phyloP scores from a whole-genome alignment of 2,888 invertebrate species.

The Julus scanicus region DNA sequence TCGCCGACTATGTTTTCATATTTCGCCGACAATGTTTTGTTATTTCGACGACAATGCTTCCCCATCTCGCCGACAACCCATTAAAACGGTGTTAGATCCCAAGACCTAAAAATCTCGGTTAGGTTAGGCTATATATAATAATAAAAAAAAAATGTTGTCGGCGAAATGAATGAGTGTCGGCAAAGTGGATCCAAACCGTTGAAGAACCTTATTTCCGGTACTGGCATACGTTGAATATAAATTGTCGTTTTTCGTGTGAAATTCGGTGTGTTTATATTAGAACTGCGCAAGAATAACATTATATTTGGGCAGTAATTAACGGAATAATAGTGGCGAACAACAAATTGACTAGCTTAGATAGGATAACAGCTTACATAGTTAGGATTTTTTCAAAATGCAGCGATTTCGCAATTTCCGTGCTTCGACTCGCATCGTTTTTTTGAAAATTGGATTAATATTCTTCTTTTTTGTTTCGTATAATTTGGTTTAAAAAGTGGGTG shows the following conservation, averaged over 20 bases:
- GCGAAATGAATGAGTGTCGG: too few species aligned
- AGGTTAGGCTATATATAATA: too few species aligned
- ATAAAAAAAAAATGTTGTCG: too few species aligned
- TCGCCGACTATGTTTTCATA: too few species aligned
- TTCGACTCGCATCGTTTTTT: slow-evolving; percentile 6
- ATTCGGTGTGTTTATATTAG: slow-evolving; percentile 12
- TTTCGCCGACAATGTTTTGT: too few species aligned
- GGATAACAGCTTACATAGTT: slow-evolving; percentile 45
- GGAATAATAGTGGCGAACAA: slow-evolving; percentile 38
- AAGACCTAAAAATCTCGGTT: too few species aligned
- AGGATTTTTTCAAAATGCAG: slow-evolving; percentile 37
- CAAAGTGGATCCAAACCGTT: too few species aligned
- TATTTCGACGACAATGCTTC: too few species aligned
- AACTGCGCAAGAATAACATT: slow-evolving; percentile 47
- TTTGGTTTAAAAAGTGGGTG: not conserved
- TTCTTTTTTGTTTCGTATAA: not conserved
- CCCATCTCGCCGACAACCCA: too few species aligned
- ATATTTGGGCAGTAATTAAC: slow-evolving; percentile 45
- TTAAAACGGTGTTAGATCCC: too few species aligned
- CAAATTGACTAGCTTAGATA: slow-evolving; percentile 47
- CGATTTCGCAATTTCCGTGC: slow-evolving; percentile 16
- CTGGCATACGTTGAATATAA: not conserved
- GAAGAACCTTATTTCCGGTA: not conserved
- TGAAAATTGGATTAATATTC: not conserved
- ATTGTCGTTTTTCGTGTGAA: slow-evolving; percentile 45